phyloP scores from a whole-genome alignment of 2,113 vertebrate species.

The Calyptommatus sinebrachiatus region DNA sequence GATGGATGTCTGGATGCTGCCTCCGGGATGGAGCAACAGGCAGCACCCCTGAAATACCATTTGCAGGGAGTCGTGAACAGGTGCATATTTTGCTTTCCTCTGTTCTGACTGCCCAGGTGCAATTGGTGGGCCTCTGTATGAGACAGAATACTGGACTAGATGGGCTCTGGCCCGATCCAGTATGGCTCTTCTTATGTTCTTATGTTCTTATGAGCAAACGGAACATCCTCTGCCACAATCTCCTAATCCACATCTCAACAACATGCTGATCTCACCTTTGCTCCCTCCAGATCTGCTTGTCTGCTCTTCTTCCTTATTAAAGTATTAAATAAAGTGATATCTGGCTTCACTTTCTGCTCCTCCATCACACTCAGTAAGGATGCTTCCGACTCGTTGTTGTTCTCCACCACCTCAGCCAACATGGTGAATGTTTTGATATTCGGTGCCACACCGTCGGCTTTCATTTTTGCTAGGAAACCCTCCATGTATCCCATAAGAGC shows the following conservation, averaged over 20 bases:
- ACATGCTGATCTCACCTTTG: conserved; percentile 76
- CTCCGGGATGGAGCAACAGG: no score
- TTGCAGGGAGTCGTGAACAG: no score
- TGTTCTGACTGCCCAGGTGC: no score
- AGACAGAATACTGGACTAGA: no score
- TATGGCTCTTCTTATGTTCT: no score
- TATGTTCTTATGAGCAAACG: no score
- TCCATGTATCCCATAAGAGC: conserved; percentile 83
- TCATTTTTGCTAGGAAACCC: conserved; percentile 87
- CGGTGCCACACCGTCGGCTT: conserved; percentile 68
- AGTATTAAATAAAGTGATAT: conserved; percentile 86
- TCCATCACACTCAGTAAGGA: conserved; percentile 75
- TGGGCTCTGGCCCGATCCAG: no score
- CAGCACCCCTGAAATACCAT: no score
- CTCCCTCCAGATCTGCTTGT: conserved; percentile 76
- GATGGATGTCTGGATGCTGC: no score
- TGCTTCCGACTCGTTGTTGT: conserved; percentile 67
- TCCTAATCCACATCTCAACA: no score
- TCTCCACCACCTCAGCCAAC: conserved; percentile 79
- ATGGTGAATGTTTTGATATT: conserved; percentile 85
- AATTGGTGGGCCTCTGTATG: no score
- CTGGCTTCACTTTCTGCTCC: conserved; percentile 73
- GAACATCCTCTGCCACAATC: neutral
- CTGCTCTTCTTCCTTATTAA: conserved; percentile 81
- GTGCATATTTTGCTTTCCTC: no score